A percentile compares a stretch with the other conserved stretches of the same genome.
Conservation (phyloP, 1,140 invertebrate species). For the Popillia japonica region DNA sequence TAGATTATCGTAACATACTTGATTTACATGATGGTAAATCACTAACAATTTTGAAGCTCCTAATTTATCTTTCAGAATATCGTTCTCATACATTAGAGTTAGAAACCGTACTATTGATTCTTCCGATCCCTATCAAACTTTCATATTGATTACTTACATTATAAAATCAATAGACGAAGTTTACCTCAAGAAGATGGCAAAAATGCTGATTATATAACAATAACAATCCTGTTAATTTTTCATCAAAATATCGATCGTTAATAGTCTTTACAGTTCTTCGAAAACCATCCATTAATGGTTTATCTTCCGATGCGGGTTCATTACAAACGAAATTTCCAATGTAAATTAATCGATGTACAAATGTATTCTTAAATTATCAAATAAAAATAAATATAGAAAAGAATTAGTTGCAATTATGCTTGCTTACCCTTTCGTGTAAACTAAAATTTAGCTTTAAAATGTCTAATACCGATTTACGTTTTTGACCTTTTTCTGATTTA, state of each 20-base stretch:
- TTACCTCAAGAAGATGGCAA: constrained; percentile 36
- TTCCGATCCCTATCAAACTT: constrained; percentile 13
- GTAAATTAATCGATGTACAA: constrained; percentile 33
- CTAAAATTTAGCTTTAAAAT: constrained; percentile 20
- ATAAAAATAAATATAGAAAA: not conserved
- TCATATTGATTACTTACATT: not conserved
- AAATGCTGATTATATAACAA: constrained; percentile 21
- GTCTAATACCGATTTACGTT: constrained; percentile 8
- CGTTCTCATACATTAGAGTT: constrained; percentile 19
- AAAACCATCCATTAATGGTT: constrained; percentile 7
- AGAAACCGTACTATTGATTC: constrained; percentile 31
- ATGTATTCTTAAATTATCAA: constrained; percentile 18
- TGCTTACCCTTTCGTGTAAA: constrained; percentile 13
- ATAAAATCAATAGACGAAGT: not conserved
- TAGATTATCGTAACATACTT: not conserved
- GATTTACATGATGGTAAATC: constrained; percentile 30
- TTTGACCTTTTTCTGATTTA: constrained; percentile 7
- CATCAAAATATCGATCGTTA: constrained; percentile 32
- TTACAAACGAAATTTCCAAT: not conserved
- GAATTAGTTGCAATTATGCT: not conserved
- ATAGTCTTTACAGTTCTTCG: constrained; percentile 22
- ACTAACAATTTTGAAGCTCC: constrained; percentile 14
- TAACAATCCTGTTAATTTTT: constrained; percentile 27
- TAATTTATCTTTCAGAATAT: not conserved
- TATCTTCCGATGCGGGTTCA: not conserved